These are phyloP conservation scores for Gandaritis pyraliata DNA, from an alignment of 2,888 invertebrate species.

Conservation along the genomic window DNA sequence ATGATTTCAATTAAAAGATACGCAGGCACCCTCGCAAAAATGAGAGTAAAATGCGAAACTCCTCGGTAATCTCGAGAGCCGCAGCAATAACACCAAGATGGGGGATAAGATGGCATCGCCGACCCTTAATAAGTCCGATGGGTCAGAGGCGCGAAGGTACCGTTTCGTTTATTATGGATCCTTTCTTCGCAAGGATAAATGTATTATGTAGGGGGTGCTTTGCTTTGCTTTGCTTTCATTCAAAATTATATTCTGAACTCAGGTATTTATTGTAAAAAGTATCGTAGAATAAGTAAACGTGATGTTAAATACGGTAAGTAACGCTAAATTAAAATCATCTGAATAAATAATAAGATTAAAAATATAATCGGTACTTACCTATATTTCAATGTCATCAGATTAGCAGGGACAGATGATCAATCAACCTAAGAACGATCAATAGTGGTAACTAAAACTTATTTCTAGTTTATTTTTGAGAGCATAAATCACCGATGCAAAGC, in stretches of 20 bases:
- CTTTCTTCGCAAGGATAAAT: conserved; percentile 35
- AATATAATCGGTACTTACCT: too few relatives aligned
- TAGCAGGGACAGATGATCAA: too few relatives aligned
- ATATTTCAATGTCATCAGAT: too few relatives aligned
- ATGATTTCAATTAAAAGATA: conserved; percentile 38
- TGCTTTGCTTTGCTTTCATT: conserved; percentile 6
- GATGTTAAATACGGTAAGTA: too few relatives aligned
- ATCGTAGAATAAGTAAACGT: too few relatives aligned
- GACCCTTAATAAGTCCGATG: conserved; percentile 58
- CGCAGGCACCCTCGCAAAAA: conserved; percentile 26
- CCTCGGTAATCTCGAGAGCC: conserved; percentile 50
- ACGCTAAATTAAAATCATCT: too few relatives aligned
- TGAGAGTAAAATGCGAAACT: conserved; percentile 48
- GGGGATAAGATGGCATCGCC: conserved; percentile 49
- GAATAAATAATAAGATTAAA: too few relatives aligned
- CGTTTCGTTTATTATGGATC: conserved; percentile 43
- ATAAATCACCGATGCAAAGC: not conserved
- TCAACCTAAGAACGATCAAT: too few relatives aligned
- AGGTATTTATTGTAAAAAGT: too few relatives aligned
- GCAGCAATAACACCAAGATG: conserved; percentile 50
- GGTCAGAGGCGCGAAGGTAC: conserved; percentile 49
- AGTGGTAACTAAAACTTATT: too few relatives aligned
- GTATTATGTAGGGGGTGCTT: conserved; percentile 15
- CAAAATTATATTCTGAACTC: conserved; percentile 4
- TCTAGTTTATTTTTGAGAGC: not conserved